Evolutionary conservation across 2,113 vertebrate species (phyloP).

Genomic region (Actenoides lindsayi): DNA sequence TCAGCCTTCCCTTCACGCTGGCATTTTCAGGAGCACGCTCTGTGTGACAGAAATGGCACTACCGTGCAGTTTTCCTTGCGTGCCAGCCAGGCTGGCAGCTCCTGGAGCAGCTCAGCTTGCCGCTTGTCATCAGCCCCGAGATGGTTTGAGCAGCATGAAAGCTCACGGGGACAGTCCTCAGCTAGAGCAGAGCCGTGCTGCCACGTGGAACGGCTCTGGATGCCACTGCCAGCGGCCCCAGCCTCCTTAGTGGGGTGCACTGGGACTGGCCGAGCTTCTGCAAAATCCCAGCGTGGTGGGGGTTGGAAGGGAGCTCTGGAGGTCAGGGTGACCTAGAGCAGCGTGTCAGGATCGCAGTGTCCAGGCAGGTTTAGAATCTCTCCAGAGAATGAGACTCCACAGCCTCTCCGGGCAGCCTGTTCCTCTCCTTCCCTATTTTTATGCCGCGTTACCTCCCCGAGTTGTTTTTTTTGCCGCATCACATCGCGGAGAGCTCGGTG

Average conservation of each 20-base stretch:
- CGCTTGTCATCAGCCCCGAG: not conserved
- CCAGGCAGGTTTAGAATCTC: not conserved
- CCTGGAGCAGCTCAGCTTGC: not conserved
- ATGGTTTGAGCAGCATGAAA: not conserved
- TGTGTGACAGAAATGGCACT: not conserved
- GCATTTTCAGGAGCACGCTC: not conserved
- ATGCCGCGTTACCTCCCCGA: not conserved
- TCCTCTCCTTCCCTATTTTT: not conserved
- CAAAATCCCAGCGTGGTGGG: not conserved
- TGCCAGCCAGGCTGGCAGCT: not conserved
- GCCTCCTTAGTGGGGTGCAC: fast-evolving
- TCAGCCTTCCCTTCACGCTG: not conserved
- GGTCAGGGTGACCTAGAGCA: not conserved
- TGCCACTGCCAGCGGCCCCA: fast-evolving
- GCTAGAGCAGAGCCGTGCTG: not conserved
- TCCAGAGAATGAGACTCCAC: not conserved
- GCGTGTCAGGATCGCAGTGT: no score
- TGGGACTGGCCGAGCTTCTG: not conserved
- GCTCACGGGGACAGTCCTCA: not conserved
- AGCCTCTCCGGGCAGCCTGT: not conserved
- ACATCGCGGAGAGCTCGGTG: fast-evolving
- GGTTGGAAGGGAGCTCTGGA: not conserved
- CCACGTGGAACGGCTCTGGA: fast-evolving
- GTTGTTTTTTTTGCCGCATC: not conserved
- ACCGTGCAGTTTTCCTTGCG: not conserved